phyloP scores from a whole-genome alignment of 2,113 vertebrate genomes.

The Zosterops lateralis region DNA sequence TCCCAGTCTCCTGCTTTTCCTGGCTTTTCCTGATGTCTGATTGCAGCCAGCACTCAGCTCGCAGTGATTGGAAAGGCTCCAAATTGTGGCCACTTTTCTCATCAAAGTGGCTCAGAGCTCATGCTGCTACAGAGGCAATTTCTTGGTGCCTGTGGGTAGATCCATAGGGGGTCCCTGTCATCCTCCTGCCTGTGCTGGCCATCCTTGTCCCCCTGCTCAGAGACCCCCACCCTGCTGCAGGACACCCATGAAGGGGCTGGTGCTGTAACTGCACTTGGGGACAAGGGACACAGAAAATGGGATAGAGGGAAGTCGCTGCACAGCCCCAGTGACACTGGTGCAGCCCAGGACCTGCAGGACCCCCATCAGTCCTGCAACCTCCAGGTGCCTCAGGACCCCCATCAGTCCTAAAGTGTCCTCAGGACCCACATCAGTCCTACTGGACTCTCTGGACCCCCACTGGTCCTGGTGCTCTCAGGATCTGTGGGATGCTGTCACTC shows the following conservation, averaged over 20 bases:
- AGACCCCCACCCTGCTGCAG: too few species aligned
- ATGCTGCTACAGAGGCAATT: conserved; percentile 53
- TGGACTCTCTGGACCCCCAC: too few species aligned
- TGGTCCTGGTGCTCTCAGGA: too few species aligned
- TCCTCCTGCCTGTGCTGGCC: neutral
- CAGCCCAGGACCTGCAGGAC: rapidly evolving
- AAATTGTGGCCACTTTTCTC: conserved; percentile 60
- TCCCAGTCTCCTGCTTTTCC: neutral
- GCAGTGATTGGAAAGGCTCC: neutral
- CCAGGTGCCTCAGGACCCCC: neutral
- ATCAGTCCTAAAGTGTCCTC: neutral
- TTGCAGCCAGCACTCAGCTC: neutral
- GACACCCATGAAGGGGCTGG: neutral
- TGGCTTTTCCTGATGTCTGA: neutral
- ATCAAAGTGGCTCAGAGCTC: conserved; percentile 22
- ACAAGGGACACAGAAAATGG: rapidly evolving
- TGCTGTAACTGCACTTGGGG: rapidly evolving
- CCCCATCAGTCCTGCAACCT: neutral
- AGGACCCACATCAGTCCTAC: neutral
- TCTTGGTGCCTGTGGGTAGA: neutral
- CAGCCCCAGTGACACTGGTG: neutral
- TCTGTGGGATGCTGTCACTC: too few species aligned
- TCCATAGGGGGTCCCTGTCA: neutral
- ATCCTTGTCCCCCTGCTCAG: neutral
- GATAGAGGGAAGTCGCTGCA: rapidly evolving